A percentile compares a stretch with the other conserved stretches of the same genome.
Conservation (phyloP, 2,797 vertebrate species). For the Phoxinus dragarum region DNA sequence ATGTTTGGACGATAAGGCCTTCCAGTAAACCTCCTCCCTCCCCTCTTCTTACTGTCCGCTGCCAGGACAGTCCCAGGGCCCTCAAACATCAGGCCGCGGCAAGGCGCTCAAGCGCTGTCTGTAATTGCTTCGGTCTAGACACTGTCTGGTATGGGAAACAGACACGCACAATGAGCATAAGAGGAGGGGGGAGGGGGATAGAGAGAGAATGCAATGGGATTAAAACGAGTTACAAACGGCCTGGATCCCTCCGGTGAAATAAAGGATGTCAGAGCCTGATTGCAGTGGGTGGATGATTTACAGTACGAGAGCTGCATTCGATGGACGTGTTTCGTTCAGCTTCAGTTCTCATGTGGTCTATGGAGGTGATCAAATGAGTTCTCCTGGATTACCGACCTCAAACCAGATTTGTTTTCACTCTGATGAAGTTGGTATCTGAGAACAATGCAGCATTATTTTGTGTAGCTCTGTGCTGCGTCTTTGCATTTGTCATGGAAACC, state of each 20-base stretch:
- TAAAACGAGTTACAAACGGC: constrained; percentile 61
- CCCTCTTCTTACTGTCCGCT: constrained; percentile 36
- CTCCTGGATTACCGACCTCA: constrained; percentile 23
- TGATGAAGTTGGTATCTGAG: constrained; percentile 7
- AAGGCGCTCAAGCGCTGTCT: constrained; percentile 75
- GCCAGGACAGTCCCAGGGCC: constrained; percentile 53
- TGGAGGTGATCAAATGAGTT: constrained; percentile 32
- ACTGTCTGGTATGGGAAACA: constrained; percentile 86
- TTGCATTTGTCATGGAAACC: background rate
- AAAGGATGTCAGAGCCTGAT: constrained; percentile 57
- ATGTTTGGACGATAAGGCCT: constrained; percentile 49
- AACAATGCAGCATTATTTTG: background rate
- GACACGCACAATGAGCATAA: constrained; percentile 57
- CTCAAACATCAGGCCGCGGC: constrained; percentile 61
- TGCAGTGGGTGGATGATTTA: constrained; percentile 58
- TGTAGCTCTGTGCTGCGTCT: background rate
- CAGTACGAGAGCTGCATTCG: constrained; percentile 33
- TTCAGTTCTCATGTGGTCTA: constrained; percentile 35
- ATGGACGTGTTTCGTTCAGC: constrained; percentile 50
- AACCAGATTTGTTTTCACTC: constrained; percentile 12
- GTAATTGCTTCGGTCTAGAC: constrained; percentile 91
- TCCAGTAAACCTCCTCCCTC: constrained; percentile 41
- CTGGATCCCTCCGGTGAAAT: constrained; percentile 54
- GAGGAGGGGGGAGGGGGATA: constrained; percentile 30
- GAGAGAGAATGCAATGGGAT: constrained; percentile 59